Conservation (phyloP, 2,888 invertebrate genomes). For the Atethmia centrago region DNA sequence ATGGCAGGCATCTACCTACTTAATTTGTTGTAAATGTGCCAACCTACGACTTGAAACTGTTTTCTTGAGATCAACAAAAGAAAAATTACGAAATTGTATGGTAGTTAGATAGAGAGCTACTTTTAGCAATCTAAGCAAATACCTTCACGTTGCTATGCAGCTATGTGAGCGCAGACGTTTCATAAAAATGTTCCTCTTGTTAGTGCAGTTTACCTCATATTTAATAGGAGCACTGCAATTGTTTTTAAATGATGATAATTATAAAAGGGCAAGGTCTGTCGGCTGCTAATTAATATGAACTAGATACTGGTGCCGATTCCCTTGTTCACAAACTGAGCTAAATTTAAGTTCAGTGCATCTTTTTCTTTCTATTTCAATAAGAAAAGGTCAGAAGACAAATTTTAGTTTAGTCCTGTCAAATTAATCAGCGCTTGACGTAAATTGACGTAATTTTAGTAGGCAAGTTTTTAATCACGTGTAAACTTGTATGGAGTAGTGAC, state of each 20-base stretch:
- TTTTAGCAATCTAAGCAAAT: slow-evolving; percentile 30
- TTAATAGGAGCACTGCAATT: slow-evolving; percentile 14
- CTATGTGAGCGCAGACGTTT: background rate
- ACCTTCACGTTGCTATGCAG: slow-evolving; percentile 6
- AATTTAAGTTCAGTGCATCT: no score
- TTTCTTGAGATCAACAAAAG: slow-evolving; percentile 36
- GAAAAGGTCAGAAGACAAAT: no score
- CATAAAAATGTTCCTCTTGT: background rate
- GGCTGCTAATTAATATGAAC: slow-evolving; percentile 32
- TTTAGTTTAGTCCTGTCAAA: no score
- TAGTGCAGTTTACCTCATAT: slow-evolving; percentile 26
- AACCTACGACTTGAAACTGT: slow-evolving; percentile 30
- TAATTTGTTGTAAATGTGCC: slow-evolving; percentile 23
- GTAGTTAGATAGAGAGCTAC: slow-evolving; percentile 6
- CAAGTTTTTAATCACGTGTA: no score
- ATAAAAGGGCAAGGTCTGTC: slow-evolving; percentile 46
- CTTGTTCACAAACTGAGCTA: no score
- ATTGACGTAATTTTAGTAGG: no score
- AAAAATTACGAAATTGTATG: slow-evolving; percentile 32
- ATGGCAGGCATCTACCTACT: slow-evolving; percentile 18
- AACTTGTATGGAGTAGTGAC: no score
- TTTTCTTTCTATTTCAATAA: no score
- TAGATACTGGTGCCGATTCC: slow-evolving; percentile 15
- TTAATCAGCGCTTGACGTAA: no score
- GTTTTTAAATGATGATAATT: slow-evolving; percentile 45